These are phyloP conservation scores for Neosilurus mollespiculum DNA, from an alignment of 2,797 vertebrate genomes.

Conservation along the genomic window DNA sequence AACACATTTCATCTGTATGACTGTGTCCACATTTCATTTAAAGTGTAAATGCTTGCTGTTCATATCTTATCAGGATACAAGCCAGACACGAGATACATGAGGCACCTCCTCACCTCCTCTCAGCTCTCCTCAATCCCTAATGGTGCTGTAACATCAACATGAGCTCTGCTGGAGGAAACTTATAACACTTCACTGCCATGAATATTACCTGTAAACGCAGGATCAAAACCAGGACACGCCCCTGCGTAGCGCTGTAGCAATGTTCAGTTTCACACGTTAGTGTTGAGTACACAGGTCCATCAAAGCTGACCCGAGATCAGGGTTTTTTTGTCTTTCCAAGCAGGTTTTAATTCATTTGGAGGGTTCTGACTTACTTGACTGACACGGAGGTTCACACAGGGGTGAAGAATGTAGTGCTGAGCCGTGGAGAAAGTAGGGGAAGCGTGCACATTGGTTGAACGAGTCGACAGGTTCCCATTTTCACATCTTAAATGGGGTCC, in stretches of 20 bases:
- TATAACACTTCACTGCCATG: too few species aligned
- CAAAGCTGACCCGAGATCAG: background rate
- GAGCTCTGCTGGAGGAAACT: background rate
- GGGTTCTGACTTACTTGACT: background rate
- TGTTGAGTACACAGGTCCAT: background rate
- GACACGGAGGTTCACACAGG: constrained; percentile 19
- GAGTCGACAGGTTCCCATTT: constrained; percentile 6
- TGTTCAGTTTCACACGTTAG: background rate
- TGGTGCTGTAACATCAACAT: background rate
- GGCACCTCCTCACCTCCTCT: background rate
- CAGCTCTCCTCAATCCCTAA: background rate
- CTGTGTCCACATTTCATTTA: background rate
- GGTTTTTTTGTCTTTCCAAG: background rate
- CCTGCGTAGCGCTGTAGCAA: background rate
- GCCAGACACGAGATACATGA: background rate
- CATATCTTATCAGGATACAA: background rate
- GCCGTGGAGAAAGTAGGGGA: background rate
- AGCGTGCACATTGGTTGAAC: background rate
- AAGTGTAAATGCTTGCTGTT: background rate
- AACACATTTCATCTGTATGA: background rate
- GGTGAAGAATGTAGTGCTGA: constrained; percentile 38
- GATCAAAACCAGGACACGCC: background rate
- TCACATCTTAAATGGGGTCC: constrained; percentile 23
- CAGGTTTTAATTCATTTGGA: background rate
- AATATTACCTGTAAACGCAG: background rate